Evolutionary conservation across 2,888 invertebrate genomes (phyloP), one percentile per base, ranked within the genome.

Genomic region (Parnassius smintheus): DNA sequence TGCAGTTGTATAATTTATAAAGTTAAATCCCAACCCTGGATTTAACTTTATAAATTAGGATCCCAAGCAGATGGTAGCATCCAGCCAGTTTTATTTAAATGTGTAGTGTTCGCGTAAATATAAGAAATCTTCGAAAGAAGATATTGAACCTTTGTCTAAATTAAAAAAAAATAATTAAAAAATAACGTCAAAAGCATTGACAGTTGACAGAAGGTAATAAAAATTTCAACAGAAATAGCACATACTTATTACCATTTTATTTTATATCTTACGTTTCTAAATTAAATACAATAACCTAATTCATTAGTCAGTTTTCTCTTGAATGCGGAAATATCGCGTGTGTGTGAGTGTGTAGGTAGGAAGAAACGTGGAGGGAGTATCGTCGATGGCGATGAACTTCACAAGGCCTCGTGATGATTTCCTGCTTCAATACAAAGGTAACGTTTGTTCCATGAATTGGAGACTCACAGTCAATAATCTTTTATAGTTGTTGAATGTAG

Each of bases 291-390:
- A n/a, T 49, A 71, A 70, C 70, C 76, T 66, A 78, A 83, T 74
- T 80, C 80, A 81, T 74, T 82, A 84, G 83, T 83, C 77, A 79
- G 75, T 79, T 87, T 86, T 86, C 85, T 82, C 82, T 75, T 66
- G 68, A 77, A 76, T 75, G 77, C 84, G 86, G 86, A 86, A 86
- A 81, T 72, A 71, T 69, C 55, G 63, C 59, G 35, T 18, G 18
- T 35, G 4, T 58, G 52, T 64, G 53, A 63, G 51, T 58, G 64
- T 67, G 68, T 67, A 67, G 70, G 70, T 62, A 69, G 67, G 68
- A 68, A 74, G 61, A 62, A 72, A 71, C 68, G 72, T 65, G 50
- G 57, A 54, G 45, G 50, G 57, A 54, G 45, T 56, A 56, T 60
- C 55, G 51, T 67, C 46, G 55, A 61, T 59, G 80, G 73, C 84